Evolutionary conservation across 2,797 vertebrate species (phyloP), one percentile per base, ranked within the genome.

Genomic region (Enteromius argenteus): DNA sequence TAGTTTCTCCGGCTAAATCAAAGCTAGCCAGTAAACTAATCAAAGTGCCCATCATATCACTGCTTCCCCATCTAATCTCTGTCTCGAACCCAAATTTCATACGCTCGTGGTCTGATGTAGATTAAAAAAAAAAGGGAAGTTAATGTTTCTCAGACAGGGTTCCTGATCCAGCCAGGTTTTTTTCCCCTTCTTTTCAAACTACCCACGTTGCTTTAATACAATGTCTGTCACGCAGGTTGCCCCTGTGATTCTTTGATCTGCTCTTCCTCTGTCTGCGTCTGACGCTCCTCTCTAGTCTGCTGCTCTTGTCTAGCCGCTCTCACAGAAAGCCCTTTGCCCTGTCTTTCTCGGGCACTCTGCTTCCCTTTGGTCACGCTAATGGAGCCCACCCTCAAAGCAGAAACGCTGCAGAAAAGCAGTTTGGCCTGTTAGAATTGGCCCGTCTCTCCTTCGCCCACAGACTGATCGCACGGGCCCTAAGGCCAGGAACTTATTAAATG

Each of bases 221-320:
- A 93, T 94, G 93, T 94, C 93, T 95, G 93, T 94, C 93, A 92
- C 89, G 90, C 93, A 95, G 94, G 94, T 95, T 95, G 93, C 94
- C 92, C 90, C 89, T 91, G 92, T 90, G 92, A 95, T 93, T 93
- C 94, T 95, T 95, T 95, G 94, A 96, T 95, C 93, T 87, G 80
- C 79, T 83, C 85, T 92, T 91, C 92, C 91, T 95, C 92, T 91
- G 92, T 94, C 92, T 92, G 93, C 87, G 92, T 89, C 93, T 93
- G 93, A 95, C 91, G 90, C 90, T 92, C 90, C 92, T 95, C 93
- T 92, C 92, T 93, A 95, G 94, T 95, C 94, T 94, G 93, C 94
- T 94, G 94, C 92, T 90, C 86, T 84, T 87, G 83, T 87, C 83
- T 85, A 69, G 78, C 77, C 39, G 21, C 84, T 86, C 84, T 88